Base-by-base conservation (phyloP, 2,888 invertebrate species). In the Tetragonula carbonaria region DNA sequence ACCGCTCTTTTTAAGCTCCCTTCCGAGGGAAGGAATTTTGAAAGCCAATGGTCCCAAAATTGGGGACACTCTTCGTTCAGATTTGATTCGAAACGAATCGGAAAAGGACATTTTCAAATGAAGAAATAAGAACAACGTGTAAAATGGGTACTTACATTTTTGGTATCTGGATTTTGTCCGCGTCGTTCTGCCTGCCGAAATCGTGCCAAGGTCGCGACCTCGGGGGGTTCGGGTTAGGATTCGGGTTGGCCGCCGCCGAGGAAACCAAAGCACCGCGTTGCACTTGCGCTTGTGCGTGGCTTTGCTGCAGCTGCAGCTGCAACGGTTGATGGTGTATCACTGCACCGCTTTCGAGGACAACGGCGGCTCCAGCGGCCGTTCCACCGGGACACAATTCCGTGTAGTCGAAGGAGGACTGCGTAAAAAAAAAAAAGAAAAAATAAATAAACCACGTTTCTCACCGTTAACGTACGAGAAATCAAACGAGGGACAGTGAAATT, bases 111-210 rank as follows among this genome's bases (percentile, higher is more conserved):
- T 59, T n/a, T 59, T 59, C 23, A 5, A 59, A 14, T 4, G 33
- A 33, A 33, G 33, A 45, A 33, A 59, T 14, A 5, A 5, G 23
- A n/a, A 59, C 5, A 5, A 1, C 57, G 14, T n/a, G 13, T 14
- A 14, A 28, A 57, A 6, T 2, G 21, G 18, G 3, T 73, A 85
- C 98, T 98, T 96, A 99, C 98, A 98, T 96, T 97, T 99, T 99
- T 95, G 98, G 98, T 95, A 99, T 99, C 96, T 99, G 98, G 94
- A 99, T 98, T 96, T 98, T 98, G 95, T 98, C 98, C 80, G 98
- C 98, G 95, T 98, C 98, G 94, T 98, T 98, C 94, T 98, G 98
- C 88, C 98, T 96, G 80, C 98, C 98, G 95, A 98, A 98, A 95
- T 98, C 98, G 95, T 98, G 98, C 98, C 98, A 98, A 90, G 98